These are phyloP conservation scores for Aselliscus stoliczkanus DNA, from an alignment of 2,797 vertebrate genomes.

Conservation along the genomic window DNA sequence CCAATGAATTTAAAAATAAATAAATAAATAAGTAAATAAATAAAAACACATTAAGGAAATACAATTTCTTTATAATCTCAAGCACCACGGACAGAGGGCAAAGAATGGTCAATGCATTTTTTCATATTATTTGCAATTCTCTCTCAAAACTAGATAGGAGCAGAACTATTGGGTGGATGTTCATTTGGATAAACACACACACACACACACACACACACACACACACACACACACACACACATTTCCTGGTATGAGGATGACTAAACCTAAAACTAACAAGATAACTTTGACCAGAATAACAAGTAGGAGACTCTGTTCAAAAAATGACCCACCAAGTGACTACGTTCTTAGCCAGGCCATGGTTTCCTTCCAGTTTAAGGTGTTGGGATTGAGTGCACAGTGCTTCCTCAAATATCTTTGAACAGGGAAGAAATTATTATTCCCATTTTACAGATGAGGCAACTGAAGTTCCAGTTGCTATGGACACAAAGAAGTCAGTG, in stretches of 20 bases:
- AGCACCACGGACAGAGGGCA: neutral
- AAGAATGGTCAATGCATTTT: neutral
- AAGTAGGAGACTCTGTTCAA: neutral
- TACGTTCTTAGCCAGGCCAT: neutral
- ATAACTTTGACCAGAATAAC: neutral
- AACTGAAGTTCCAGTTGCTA: neutral
- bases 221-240: neutral
- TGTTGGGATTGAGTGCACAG: accelerated
- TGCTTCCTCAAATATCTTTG: neutral
- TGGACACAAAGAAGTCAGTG: neutral
- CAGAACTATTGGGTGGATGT: neutral
- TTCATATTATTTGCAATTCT: neutral
- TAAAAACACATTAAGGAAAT: neutral
- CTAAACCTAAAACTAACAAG: neutral
- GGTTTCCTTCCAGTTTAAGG: neutral
- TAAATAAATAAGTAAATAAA: no score
- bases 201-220: neutral
- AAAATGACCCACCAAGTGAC: neutral
- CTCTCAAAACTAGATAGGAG: neutral
- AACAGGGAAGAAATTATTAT: neutral
- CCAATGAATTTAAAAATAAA: no score
- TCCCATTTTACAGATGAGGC: neutral
- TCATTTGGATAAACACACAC: neutral
- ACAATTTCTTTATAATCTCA: neutral
- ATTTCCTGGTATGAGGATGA: neutral